Conservation (phyloP, 64 coral and sea anemone genomes). For the Actinia tenebrosa region DNA sequence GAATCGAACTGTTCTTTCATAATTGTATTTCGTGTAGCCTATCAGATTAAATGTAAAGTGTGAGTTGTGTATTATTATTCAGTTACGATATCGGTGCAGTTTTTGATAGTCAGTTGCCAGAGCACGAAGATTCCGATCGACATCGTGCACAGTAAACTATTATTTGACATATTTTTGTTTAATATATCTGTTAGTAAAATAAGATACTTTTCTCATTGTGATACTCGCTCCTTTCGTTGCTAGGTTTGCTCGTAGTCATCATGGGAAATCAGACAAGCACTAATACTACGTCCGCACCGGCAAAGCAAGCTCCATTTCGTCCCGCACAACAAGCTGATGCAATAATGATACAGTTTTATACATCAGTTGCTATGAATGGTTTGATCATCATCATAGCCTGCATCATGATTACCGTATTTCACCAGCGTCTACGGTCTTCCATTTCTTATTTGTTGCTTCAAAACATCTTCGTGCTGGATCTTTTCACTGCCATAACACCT, state of each 20-base stretch:
- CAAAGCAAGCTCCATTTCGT: background rate
- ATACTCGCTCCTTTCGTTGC: background rate
- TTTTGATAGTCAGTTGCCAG: too few species aligned
- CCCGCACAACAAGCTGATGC: background rate
- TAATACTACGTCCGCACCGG: background rate
- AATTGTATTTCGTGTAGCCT: too few species aligned
- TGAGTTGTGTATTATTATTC: too few species aligned
- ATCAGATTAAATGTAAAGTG: too few species aligned
- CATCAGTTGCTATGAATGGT: background rate
- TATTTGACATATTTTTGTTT: too few species aligned
- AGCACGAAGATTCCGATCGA: too few species aligned
- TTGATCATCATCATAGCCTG: background rate
- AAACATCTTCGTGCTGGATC: slow-evolving; percentile 2
- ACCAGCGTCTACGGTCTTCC: background rate
- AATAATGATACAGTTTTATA: background rate
- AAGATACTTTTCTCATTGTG: background rate
- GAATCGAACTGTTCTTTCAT: too few species aligned
- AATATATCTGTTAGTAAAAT: too few species aligned
- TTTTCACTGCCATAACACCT: background rate
- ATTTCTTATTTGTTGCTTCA: background rate
- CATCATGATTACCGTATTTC: background rate
- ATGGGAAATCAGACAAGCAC: background rate
- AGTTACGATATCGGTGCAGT: too few species aligned
- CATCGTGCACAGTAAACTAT: too few species aligned
- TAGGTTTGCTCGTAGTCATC: background rate